A percentile compares a stretch with the other conserved stretches of the same genome.
These are phyloP conservation scores for Bombylius major DNA, from an alignment of 2,888 invertebrate species.

Conservation along the genomic window DNA sequence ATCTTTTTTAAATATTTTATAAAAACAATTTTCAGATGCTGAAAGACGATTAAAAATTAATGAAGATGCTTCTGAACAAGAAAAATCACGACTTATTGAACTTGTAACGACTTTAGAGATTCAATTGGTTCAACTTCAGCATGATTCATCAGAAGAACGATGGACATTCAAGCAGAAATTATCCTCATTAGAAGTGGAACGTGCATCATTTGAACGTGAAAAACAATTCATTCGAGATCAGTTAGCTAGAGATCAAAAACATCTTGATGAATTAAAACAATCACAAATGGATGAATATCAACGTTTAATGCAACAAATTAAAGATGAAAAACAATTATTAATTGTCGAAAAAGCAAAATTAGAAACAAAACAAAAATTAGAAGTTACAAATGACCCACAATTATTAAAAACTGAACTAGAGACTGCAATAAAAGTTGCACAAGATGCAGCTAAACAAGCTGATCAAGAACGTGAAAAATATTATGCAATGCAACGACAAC, in stretches of 20 bases:
- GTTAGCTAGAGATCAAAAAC: slow-evolving; percentile 29
- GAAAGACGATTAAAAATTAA: slow-evolving; percentile 27
- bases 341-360: slow-evolving; percentile 27
- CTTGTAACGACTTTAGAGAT: slow-evolving; percentile 30
- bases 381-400: slow-evolving; percentile 19
- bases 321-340: slow-evolving; percentile 28
- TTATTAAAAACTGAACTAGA: slow-evolving; percentile 29
- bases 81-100: slow-evolving; percentile 31
- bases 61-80: slow-evolving; percentile 26
- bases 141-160: slow-evolving; percentile 32
- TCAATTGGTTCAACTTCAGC: slow-evolving; percentile 27
- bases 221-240: slow-evolving; percentile 30
- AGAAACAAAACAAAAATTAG: slow-evolving; percentile 26
- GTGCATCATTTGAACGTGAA: slow-evolving; percentile 29
- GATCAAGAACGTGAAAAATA: slow-evolving; percentile 32
- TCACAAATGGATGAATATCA: slow-evolving; percentile 27
- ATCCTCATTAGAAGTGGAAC: slow-evolving; percentile 31
- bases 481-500: slow-evolving; percentile 28
- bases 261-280: slow-evolving; percentile 30
- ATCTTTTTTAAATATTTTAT: neutral
- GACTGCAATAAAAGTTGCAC: slow-evolving; percentile 30
- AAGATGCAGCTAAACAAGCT: slow-evolving; percentile 31
- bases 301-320: slow-evolving; percentile 24
- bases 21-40: slow-evolving; percentile 17
- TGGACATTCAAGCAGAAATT: slow-evolving; percentile 33